A percentile compares a stretch with the other conserved stretches of the same genome.
These are phyloP conservation scores for Heteromormyrus szaboi DNA, from an alignment of 2,797 vertebrate genomes.

Conservation along the genomic window DNA sequence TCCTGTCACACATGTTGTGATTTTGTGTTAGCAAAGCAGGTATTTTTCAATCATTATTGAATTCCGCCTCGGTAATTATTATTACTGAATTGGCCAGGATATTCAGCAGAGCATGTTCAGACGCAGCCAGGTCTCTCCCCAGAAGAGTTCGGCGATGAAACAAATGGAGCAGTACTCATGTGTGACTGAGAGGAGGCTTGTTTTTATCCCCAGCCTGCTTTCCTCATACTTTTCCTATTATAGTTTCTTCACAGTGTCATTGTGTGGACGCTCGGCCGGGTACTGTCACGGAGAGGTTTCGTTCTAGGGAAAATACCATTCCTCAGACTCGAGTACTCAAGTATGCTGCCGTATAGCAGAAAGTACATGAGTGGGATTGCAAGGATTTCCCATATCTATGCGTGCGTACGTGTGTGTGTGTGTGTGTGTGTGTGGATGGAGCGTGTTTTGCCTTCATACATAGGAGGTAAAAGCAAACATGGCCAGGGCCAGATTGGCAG, in stretches of 20 bases:
- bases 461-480: neutral
- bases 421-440: neutral
- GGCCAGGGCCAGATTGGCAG: neutral
- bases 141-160: neutral
- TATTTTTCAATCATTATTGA: neutral
- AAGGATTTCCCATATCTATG: neutral
- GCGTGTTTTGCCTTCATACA: neutral
- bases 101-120: neutral
- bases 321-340: slow-evolving; percentile 32
- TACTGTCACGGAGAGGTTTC: slow-evolving; percentile 34
- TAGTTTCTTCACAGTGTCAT: slow-evolving; percentile 35
- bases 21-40: neutral
- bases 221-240: slow-evolving; percentile 44
- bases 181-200: slow-evolving; percentile 31
- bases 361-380: slow-evolving; percentile 33
- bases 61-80: neutral
- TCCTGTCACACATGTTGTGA: neutral
- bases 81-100: neutral
- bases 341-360: slow-evolving; percentile 38
- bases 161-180: neutral
- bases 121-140: neutral
- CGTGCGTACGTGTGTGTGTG: neutral
- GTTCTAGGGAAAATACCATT: slow-evolving; percentile 39
- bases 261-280: slow-evolving; percentile 27
- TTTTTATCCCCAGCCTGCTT: slow-evolving; percentile 29